Percentiles rank a stretch among this genome's conserved stretches.
These are phyloP conservation scores for Oryzias woworae DNA, from an alignment of 2,113 vertebrate genomes.

Conservation along the genomic window DNA sequence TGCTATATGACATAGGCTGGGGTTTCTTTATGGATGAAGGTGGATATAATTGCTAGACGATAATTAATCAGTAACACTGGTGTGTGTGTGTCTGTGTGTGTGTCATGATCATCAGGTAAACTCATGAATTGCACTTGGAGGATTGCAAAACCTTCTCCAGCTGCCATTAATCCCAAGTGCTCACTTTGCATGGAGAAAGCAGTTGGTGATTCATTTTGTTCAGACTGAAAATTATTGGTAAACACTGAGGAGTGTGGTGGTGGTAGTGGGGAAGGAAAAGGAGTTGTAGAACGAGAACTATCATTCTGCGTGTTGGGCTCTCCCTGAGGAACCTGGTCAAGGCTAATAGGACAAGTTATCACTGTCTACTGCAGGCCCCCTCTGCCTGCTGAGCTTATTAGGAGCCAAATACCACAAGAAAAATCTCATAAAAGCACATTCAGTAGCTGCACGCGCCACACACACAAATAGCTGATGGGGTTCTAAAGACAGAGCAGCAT, in stretches of 20 bases:
- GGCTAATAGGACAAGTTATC: slow-evolving; percentile 60
- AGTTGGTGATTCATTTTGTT: slow-evolving; percentile 62
- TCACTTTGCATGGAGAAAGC: slow-evolving; percentile 43
- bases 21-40: slow-evolving; percentile 48
- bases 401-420: background rate
- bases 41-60: slow-evolving; percentile 64
- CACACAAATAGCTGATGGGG: background rate
- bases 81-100: slow-evolving; percentile 7
- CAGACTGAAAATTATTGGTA: slow-evolving; percentile 54
- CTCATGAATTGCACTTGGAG: slow-evolving; percentile 47
- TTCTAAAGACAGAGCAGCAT: background rate
- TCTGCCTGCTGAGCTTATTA: slow-evolving; percentile 6
- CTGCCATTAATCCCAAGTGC: slow-evolving; percentile 63
- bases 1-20: slow-evolving; percentile 14
- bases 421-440: background rate
- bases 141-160: slow-evolving; percentile 67
- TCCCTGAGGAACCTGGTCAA: slow-evolving; percentile 32
- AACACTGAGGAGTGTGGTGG: slow-evolving; percentile 48
- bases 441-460: background rate
- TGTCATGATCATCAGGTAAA: slow-evolving; percentile 2
- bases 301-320: slow-evolving; percentile 23
- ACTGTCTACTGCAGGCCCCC: slow-evolving; percentile 47
- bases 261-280: no score
- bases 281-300: slow-evolving; percentile 43
- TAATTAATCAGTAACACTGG: slow-evolving; percentile 46